A percentile compares a stretch with the other conserved stretches of the same genome.
These are phyloP conservation scores for Carettochelys insculpta DNA, from an alignment of 2,113 vertebrate genomes.

Conservation along the genomic window DNA sequence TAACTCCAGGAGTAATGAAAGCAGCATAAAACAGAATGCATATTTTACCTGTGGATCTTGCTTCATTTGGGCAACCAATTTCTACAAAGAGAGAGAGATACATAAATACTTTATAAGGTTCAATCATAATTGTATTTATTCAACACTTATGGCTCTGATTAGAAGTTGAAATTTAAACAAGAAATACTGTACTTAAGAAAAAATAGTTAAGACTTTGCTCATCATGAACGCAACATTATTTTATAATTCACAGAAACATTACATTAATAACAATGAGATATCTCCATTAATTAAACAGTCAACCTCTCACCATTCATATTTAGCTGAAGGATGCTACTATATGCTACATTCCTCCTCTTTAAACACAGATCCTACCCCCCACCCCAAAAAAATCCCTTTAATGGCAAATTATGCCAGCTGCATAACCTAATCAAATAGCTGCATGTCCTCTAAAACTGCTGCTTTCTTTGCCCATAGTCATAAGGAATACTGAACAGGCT, in stretches of 20 bases:
- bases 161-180: background rate
- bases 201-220: background rate
- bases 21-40: background rate
- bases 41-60: slow-evolving; percentile 96
- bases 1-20: slow-evolving; percentile 30
- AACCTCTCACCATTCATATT: background rate
- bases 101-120: slow-evolving; percentile 35
- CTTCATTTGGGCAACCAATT: slow-evolving; percentile 99
- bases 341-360: background rate
- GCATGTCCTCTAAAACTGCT: slow-evolving; percentile 35
- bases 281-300: background rate
- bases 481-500: slow-evolving; percentile 44
- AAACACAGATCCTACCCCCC: slow-evolving; percentile 10
- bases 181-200: background rate
- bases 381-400: slow-evolving; percentile 27
- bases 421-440: slow-evolving; percentile 32
- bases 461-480: slow-evolving; percentile 33
- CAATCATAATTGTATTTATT: background rate
- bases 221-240: background rate
- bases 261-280: background rate
- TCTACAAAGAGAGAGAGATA: slow-evolving; percentile 79
- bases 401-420: slow-evolving; percentile 50
- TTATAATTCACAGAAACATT: background rate
- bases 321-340: background rate
- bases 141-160: background rate